These are phyloP conservation scores for Pogonomyrmex barbatus DNA, from an alignment of 1,140 invertebrate species.

Conservation along the genomic window DNA sequence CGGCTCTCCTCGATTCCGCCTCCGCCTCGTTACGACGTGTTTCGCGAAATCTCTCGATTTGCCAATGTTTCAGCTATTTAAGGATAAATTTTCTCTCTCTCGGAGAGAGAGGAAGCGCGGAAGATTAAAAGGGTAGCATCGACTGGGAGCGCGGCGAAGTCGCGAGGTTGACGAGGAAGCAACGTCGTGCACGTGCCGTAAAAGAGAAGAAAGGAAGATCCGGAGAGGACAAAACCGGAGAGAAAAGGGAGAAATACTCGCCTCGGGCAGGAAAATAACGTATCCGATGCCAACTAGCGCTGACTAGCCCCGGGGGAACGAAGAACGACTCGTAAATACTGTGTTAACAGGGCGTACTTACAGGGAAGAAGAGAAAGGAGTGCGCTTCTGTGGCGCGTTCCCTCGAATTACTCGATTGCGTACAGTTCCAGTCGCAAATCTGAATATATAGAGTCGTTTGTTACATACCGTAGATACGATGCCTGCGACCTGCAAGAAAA, in stretches of 20 bases:
- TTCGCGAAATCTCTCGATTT: neutral
- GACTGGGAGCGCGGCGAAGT: neutral
- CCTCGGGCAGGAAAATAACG: constrained; percentile 40
- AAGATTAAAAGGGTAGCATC: constrained; percentile 53
- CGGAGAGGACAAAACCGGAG: constrained; percentile 1
- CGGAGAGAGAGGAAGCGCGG: neutral
- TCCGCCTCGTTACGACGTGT: neutral
- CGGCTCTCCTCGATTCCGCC: neutral
- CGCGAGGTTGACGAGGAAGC: constrained; percentile 23
- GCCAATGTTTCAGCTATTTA: constrained; percentile 52
- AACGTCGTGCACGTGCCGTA: constrained; percentile 6
- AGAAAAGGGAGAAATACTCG: constrained; percentile 38
- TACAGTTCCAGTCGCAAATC: constrained; percentile 32
- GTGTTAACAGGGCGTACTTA: constrained; percentile 57
- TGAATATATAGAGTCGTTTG: constrained; percentile 25
- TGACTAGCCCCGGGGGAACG: constrained; percentile 42
- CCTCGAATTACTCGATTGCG: constrained; percentile 45
- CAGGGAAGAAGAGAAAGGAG: constrained; percentile 16
- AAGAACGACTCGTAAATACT: constrained; percentile 66
- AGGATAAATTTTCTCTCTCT: constrained; percentile 51
- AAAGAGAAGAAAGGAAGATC: neutral
- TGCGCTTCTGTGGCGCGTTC: constrained; percentile 27
- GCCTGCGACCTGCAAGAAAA: neutral
- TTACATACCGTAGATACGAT: neutral
- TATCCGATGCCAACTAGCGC: constrained; percentile 42